phyloP scores from a whole-genome alignment of 2,888 invertebrate species.

The Drosophila colorata region DNA sequence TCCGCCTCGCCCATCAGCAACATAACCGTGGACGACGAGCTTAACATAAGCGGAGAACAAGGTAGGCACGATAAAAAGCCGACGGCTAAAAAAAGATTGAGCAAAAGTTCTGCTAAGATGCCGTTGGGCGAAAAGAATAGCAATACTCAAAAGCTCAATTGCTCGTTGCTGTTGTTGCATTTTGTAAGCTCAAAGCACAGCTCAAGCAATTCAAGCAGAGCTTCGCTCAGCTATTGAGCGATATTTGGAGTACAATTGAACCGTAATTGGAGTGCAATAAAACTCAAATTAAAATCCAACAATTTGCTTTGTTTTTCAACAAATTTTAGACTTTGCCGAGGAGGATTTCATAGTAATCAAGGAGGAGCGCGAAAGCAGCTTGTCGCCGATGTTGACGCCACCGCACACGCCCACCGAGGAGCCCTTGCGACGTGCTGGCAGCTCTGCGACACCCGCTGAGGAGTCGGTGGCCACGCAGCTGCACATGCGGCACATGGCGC shows the following conservation, averaged over 20 bases:
- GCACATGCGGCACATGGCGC: slow-evolving; percentile 72
- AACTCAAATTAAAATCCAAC: slow-evolving; percentile 5
- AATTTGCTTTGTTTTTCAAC: slow-evolving; percentile 6
- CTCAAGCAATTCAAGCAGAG: too few species aligned
- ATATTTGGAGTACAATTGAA: not conserved
- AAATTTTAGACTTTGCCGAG: slow-evolving; percentile 86
- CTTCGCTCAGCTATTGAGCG: not conserved
- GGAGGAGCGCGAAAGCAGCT: slow-evolving; percentile 87
- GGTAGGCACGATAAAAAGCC: slow-evolving; percentile 77
- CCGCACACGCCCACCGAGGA: slow-evolving; percentile 90
- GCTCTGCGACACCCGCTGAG: slow-evolving; percentile 50
- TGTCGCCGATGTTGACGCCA: slow-evolving; percentile 89
- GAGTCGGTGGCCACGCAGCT: slow-evolving; percentile 79
- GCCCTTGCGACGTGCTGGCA: slow-evolving; percentile 59
- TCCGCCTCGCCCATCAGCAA: slow-evolving; percentile 85
- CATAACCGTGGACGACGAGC: slow-evolving; percentile 85
- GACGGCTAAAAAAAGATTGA: slow-evolving; percentile 53
- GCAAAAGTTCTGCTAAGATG: not conserved
- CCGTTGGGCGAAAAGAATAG: not conserved
- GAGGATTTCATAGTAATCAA: slow-evolving; percentile 88
- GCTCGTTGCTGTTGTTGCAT: not conserved
- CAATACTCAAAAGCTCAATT: too few species aligned
- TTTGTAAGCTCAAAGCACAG: not conserved
- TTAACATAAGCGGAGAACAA: slow-evolving; percentile 83
- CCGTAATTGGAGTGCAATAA: too few species aligned